Evolutionary conservation across 1,140 invertebrate genomes (phyloP), one percentile per base, ranked within the genome.

Genomic region (Melanaphis sacchari): DNA sequence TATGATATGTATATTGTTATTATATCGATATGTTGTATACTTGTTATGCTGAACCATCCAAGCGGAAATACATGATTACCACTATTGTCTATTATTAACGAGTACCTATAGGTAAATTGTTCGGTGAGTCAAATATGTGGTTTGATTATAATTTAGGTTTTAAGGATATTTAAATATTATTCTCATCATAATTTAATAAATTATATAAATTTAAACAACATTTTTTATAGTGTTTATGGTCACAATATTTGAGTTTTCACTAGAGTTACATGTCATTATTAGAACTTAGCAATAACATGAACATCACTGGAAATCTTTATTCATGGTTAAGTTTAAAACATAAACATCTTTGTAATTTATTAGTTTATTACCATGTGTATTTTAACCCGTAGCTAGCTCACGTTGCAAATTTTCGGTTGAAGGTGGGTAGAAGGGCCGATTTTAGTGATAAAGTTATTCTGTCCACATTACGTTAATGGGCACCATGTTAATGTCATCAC

Each of bases 261-360:
- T 2, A 26, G 8, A 52, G 8, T 89, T 38, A 52, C 36, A 3
- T 26, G 49, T 54, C 22, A 26, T 54, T 89, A 24, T 54, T 52
- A 89, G 36, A 49, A 49, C 15, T 49, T n/a, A 38, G 46, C 38
- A 52, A 88, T 89, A n/a, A 87, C 15, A n/a, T 21, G 43, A 89
- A 31, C 40, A 52, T 89, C 31, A 0, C 41, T 87, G 21, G 26
- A 31, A 38, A 89, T 54, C 26, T 89, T 43, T 40, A 40, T 89
- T 89, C 88, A 89, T 54, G 88, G 88, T 89, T 49, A 89, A 89
- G 88, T 89, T 89, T 49, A 89, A 85, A 89, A 89, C 41, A 85
- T 36, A 40, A 89, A 40, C 9, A 54, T 89, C 18, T 89, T 89
- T 26, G 9, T 54, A 43, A 43, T 41, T 43, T 11, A 54, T 54